phyloP scores from a whole-genome alignment of 2,888 invertebrate species.

The Conus canariensis region DNA sequence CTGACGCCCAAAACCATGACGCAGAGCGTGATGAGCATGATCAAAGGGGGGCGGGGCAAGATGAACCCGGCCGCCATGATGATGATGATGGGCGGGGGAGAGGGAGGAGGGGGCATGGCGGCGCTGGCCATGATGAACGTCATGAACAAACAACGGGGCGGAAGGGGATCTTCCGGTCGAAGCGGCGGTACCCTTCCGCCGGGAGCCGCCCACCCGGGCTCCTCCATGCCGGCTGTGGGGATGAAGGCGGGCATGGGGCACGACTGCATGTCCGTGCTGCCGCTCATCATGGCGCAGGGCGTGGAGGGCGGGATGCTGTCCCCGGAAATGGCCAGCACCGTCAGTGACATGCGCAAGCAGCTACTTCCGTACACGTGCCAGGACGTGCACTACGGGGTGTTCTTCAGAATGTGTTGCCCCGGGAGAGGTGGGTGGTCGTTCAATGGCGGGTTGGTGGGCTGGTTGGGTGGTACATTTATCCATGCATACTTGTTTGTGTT shows the following conservation, averaged over 20 bases:
- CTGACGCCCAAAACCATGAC: slow-evolving; percentile 8
- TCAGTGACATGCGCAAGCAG: slow-evolving; percentile 38
- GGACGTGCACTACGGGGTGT: slow-evolving; percentile 20
- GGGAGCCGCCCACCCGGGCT: not conserved
- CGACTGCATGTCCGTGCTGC: slow-evolving; percentile 26
- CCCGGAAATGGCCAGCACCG: slow-evolving; percentile 8
- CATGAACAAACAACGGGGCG: not conserved
- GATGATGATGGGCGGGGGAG: slow-evolving; percentile 37
- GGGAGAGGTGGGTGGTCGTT: slow-evolving; percentile 32
- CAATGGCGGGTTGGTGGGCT: not conserved
- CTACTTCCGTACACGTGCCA: slow-evolving; percentile 37
- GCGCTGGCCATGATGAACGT: slow-evolving; percentile 37
- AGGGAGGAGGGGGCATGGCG: slow-evolving; percentile 26
- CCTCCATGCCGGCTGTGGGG: no score
- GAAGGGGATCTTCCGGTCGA: not conserved
- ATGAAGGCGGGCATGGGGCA: not conserved
- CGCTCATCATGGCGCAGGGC: not conserved
- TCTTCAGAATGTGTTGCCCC: slow-evolving; percentile 39
- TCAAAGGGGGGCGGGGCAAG: not conserved
- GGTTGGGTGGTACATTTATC: not conserved
- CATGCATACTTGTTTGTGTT: no score
- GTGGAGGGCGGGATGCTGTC: slow-evolving; percentile 29
- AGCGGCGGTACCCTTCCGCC: not conserved
- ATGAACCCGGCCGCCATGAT: slow-evolving; percentile 14
- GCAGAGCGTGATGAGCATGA: not conserved